Base-by-base conservation (phyloP, 1,140 invertebrate species). In the Sinella curviseta region DNA sequence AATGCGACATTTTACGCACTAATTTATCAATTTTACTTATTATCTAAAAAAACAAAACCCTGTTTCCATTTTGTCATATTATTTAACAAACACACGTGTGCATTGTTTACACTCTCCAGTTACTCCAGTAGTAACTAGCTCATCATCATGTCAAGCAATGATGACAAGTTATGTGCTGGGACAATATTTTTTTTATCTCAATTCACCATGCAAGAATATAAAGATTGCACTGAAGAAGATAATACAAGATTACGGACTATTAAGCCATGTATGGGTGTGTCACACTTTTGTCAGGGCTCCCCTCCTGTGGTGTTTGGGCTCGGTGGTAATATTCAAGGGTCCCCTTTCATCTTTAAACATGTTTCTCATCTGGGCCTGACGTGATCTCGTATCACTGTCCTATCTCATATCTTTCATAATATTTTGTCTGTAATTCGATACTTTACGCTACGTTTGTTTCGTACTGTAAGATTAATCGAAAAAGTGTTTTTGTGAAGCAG, bases 391-490 rank as follows among this genome's bases (percentile, higher is more conserved):
- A 48, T 60, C 57, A 26, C 57, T 60, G 3, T 60, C 12, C 8
- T 26, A n/a, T 60, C 57, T 60, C 8, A 60, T 60, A 60, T 60
- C 57, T 60, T 60, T 60, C 57, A 60, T 4, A 60, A 60, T 60
- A 60, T 60, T 60, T 60, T 60, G 57, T n/a, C 57, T 60, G 57
- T n/a, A 60, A 60, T 26, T 60, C 24, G 57, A 60, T 60, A 60
- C 57, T 60, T 60, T 60, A 4, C 57, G n/a, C 39, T 48, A 8
- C 39, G 20, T 20, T 48, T 48, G 39, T 48, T 48, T n/a, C n/a
- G n/a, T n/a, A n/a, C 39, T 48, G 39, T 8, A 48, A 48, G 39
- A 48, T 48, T 48, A 48, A 48, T 48, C 39, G 39, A 20, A 48
- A 48, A 48, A 48, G 20, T 48, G 39, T 48, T 48, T 48, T 48